Percentiles rank a stretch among this genome's conserved stretches.
These are phyloP conservation scores for Anagrus nilaparvatae DNA, from an alignment of 1,140 invertebrate genomes.

Conservation along the genomic window DNA sequence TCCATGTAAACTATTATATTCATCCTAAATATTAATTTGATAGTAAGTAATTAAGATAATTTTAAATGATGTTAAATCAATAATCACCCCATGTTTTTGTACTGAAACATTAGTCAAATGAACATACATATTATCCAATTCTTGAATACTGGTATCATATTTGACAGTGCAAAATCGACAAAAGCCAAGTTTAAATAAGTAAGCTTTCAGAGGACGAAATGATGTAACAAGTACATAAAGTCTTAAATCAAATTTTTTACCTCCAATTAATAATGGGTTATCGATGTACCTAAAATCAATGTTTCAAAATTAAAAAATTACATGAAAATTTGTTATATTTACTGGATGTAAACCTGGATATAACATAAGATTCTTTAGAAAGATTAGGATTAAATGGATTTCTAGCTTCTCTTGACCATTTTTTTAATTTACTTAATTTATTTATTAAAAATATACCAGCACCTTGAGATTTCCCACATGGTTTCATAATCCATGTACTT, in stretches of 20 bases:
- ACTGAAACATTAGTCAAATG: slow-evolving; percentile 82
- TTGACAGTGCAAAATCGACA: slow-evolving; percentile 79
- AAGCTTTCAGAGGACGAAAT: slow-evolving; percentile 71
- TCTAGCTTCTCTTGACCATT: slow-evolving; percentile 77
- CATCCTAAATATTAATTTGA: slow-evolving; percentile 51
- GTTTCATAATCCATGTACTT: slow-evolving; percentile 97
- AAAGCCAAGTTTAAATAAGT: slow-evolving; percentile 69
- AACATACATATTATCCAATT: slow-evolving; percentile 77
- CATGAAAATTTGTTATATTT: background rate
- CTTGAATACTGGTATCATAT: slow-evolving; percentile 57
- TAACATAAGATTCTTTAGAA: slow-evolving; percentile 81
- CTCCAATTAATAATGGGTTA: slow-evolving; percentile 77
- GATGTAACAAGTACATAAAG: slow-evolving; percentile 79
- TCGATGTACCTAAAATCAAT: slow-evolving; percentile 56
- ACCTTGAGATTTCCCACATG: slow-evolving; percentile 84
- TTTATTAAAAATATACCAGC: slow-evolving; percentile 83
- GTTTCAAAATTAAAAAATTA: slow-evolving; percentile 11
- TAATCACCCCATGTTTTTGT: slow-evolving; percentile 74
- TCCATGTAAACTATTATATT: slow-evolving; percentile 90
- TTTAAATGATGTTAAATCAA: background rate
- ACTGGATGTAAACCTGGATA: slow-evolving; percentile 50
- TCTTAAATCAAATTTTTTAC: slow-evolving; percentile 82
- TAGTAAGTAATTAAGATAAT: background rate
- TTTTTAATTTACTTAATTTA: slow-evolving; percentile 78
- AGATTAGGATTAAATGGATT: slow-evolving; percentile 73